phyloP scores from a whole-genome alignment of 2,113 vertebrate species.

The Chaetorhynchus papuensis region DNA sequence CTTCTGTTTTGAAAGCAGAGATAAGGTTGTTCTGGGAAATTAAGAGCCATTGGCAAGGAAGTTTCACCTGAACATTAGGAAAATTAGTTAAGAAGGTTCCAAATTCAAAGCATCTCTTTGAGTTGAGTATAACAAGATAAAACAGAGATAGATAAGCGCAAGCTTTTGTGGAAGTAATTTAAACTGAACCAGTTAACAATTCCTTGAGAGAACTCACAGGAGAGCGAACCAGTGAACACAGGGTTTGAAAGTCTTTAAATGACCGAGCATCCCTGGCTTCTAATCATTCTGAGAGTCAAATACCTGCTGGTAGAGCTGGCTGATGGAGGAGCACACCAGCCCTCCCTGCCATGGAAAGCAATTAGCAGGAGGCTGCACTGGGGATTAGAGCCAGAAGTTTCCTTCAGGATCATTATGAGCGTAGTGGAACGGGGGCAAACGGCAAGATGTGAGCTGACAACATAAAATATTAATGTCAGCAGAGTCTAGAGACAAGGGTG shows the following conservation, averaged over 20 bases:
- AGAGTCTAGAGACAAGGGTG: not conserved
- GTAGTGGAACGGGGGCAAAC: not conserved
- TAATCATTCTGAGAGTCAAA: not conserved
- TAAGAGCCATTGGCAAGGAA: not conserved
- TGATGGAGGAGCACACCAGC: not conserved
- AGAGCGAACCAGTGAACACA: not conserved
- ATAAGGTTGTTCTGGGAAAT: constrained; percentile 42
- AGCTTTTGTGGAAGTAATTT: constrained; percentile 24
- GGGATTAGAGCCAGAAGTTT: not conserved
- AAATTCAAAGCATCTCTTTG: constrained; percentile 1
- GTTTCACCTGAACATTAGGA: not conserved
- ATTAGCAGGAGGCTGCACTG: not conserved
- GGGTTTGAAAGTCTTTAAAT: not conserved
- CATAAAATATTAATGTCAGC: not conserved
- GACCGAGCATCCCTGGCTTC: not conserved
- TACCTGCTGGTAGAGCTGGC: not conserved
- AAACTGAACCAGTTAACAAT: not conserved
- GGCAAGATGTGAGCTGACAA: constrained; percentile 13
- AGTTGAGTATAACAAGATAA: constrained; percentile 14
- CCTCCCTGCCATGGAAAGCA: not conserved
- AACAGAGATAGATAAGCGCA: constrained; percentile 1
- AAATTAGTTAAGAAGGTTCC: constrained; percentile 32
- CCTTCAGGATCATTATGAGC: not conserved
- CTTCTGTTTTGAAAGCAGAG: not conserved
- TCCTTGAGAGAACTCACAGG: not conserved